Evolutionary conservation across 2,113 vertebrate species (phyloP).

Genomic region (Gila orcuttii): DNA sequence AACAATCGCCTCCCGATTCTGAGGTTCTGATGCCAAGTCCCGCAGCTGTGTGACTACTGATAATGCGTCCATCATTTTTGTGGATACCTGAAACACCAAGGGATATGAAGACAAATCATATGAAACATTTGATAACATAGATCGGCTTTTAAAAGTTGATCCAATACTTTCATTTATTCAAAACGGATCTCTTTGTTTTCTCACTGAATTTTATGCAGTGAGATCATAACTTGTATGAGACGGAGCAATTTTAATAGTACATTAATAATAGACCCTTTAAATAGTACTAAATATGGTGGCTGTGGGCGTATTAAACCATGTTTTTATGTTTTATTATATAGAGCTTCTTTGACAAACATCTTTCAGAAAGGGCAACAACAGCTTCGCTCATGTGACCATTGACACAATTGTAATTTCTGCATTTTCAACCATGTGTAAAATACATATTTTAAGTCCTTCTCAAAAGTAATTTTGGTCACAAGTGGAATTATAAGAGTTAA

Average conservation of each 20-base stretch:
- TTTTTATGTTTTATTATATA: not conserved
- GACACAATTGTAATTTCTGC: not conserved
- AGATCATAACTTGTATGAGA: not conserved
- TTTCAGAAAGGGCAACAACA: not conserved
- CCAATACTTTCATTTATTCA: not conserved
- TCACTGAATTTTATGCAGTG: not conserved
- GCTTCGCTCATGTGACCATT: not conserved
- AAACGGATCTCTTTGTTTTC: not conserved
- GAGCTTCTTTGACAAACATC: not conserved
- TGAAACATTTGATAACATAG: not conserved
- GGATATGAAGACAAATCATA: not conserved
- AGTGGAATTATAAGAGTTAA: not conserved
- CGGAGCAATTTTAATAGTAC: not conserved
- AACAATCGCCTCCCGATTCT: constrained; percentile 75
- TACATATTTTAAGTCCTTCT: not conserved
- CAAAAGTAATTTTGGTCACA: not conserved
- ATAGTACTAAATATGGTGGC: not conserved
- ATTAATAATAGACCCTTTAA: not conserved
- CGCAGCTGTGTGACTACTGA: constrained; percentile 76
- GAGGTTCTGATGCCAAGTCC: constrained; percentile 78
- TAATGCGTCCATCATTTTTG: constrained; percentile 73
- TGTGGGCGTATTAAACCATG: not conserved
- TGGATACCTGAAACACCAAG: not conserved
- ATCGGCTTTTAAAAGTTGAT: not conserved
- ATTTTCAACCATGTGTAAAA: not conserved